phyloP scores from a whole-genome alignment of 2,888 invertebrate genomes.

The Lasioglossum leucozonium region DNA sequence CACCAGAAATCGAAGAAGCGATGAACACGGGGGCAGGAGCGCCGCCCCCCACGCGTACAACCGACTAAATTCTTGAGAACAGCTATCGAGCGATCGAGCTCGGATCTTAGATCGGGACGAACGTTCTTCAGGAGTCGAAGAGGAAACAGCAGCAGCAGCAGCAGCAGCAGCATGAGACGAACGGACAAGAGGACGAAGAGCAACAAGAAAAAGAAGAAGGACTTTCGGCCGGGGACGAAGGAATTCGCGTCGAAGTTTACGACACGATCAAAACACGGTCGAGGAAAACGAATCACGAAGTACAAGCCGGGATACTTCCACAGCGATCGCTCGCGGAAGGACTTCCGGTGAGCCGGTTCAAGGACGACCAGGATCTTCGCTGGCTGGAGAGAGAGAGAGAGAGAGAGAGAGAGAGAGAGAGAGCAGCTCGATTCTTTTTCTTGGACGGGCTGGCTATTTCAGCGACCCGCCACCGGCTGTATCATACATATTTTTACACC shows the following conservation, averaged over 20 bases:
- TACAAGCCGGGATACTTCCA: background rate
- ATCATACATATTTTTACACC: conserved; percentile 83
- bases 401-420: too few relatives aligned
- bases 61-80: conserved; percentile 70
- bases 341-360: conserved; percentile 11
- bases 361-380: background rate
- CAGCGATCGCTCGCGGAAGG: background rate
- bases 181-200: background rate
- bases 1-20: conserved; percentile 58
- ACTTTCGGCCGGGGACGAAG: background rate
- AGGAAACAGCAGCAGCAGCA: conserved; percentile 12
- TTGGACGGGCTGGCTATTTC: conserved; percentile 30
- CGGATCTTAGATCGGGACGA: conserved; percentile 32
- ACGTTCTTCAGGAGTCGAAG: conserved; percentile 25
- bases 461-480: conserved; percentile 51
- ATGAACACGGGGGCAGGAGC: conserved; percentile 46
- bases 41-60: conserved; percentile 22
- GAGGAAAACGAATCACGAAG: conserved; percentile 9
- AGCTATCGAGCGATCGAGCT: conserved; percentile 68
- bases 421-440: conserved; percentile 48
- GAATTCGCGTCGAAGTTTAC: background rate
- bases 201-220: background rate
- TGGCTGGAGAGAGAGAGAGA: background rate
- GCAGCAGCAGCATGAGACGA: conserved; percentile 23
- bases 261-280: background rate